Evolutionary conservation across 2,888 invertebrate species (phyloP).

Genomic region (Coremacera marginata): DNA sequence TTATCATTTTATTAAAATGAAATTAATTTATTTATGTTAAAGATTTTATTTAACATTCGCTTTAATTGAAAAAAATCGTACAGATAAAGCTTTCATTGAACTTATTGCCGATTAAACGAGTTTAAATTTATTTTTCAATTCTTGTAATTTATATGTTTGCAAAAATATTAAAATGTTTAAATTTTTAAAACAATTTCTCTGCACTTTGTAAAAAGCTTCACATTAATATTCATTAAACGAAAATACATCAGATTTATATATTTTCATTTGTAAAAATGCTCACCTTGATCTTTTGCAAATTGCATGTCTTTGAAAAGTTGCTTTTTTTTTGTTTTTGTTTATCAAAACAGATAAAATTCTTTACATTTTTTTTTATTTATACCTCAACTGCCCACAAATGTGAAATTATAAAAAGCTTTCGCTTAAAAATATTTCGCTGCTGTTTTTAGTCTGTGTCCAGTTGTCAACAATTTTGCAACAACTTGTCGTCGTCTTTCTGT

Average conservation of each 20-base stretch:
- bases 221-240: background rate
- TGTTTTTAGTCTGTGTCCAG: constrained; percentile 6
- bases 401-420: constrained; percentile 1
- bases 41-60: too few species aligned
- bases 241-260: constrained; percentile 2
- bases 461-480: constrained; percentile 30
- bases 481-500: background rate
- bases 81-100: too few species aligned
- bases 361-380: background rate
- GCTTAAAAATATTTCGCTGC: background rate
- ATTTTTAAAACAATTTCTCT: background rate
- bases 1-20: too few species aligned
- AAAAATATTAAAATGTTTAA: too few species aligned
- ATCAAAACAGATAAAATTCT: too few species aligned
- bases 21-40: too few species aligned
- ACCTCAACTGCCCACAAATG: background rate
- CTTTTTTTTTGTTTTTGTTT: background rate
- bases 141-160: too few species aligned
- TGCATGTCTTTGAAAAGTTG: background rate
- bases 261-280: background rate
- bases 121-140: too few species aligned
- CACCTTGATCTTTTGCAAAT: constrained; percentile 14
- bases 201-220: background rate
- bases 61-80: too few species aligned
- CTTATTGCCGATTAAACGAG: too few species aligned